A percentile compares a stretch with the other conserved stretches of the same genome.
phyloP scores from a whole-genome alignment of 1,140 invertebrate species.

The Varroa destructor region DNA sequence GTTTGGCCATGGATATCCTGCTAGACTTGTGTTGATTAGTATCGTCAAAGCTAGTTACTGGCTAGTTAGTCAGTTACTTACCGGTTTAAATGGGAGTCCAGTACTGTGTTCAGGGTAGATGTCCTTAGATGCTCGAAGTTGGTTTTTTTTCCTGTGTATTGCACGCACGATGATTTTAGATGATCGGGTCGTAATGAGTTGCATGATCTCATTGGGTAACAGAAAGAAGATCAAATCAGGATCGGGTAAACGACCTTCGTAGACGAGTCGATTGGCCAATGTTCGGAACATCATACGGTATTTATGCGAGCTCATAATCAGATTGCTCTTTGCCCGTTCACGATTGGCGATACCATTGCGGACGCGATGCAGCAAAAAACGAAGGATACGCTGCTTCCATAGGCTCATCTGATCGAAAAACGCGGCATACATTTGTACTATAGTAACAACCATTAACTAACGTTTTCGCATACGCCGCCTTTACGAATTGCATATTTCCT shows the following conservation, averaged over 20 bases:
- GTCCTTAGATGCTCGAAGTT: neutral
- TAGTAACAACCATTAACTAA: constrained; percentile 41
- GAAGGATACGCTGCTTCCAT: neutral
- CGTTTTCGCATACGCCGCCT: constrained; percentile 21
- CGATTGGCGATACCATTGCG: constrained; percentile 28
- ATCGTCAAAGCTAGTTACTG: too few species aligned
- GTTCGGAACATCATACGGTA: constrained; percentile 49
- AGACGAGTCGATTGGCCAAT: constrained; percentile 48
- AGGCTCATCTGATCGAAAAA: neutral
- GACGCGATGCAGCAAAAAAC: neutral
- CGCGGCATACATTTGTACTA: too few species aligned
- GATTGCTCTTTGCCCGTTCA: constrained; percentile 34
- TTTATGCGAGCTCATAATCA: constrained; percentile 45
- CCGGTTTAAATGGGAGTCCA: constrained; percentile 7
- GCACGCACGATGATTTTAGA: constrained; percentile 44
- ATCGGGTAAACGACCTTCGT: constrained; percentile 52
- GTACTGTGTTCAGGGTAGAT: constrained; percentile 13
- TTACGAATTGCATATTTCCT: too few species aligned
- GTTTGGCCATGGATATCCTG: too few species aligned
- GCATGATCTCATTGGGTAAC: constrained; percentile 52
- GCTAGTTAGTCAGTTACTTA: neutral
- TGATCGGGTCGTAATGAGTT: constrained; percentile 47
- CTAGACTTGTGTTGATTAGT: too few species aligned
- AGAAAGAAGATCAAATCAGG: constrained; percentile 56
- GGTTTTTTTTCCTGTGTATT: neutral